Conservation (phyloP, 2,797 vertebrate species). For the Mycteria americana region DNA sequence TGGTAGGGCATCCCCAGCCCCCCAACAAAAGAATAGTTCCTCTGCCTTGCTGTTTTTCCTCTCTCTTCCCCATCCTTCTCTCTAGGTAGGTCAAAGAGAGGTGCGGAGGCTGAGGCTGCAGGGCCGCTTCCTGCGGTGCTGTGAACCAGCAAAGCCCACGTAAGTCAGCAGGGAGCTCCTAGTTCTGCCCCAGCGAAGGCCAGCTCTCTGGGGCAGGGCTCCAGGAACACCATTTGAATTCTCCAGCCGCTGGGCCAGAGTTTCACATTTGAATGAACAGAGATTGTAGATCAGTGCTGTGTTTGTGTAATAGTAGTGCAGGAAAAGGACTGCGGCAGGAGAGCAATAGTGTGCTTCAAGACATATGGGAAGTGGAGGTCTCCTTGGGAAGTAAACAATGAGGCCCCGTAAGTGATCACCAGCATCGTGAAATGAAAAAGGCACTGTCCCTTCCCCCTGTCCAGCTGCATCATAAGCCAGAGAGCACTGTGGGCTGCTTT, state of each 20-base stretch:
- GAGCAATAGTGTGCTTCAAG: background rate
- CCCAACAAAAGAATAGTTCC: background rate
- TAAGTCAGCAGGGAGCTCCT: background rate
- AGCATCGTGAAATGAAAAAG: background rate
- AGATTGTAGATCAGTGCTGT: background rate
- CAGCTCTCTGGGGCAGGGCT: background rate
- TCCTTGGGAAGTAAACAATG: background rate
- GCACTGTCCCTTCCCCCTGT: background rate
- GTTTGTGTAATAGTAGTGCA: background rate
- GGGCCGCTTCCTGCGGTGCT: background rate
- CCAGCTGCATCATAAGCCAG: background rate
- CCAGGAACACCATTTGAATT: background rate
- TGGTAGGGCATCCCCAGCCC: background rate
- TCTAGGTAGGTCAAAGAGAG: background rate
- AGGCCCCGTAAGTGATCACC: background rate
- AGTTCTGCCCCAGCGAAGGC: background rate
- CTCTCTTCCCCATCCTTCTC: background rate
- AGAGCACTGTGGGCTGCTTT: background rate
- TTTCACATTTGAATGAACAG: background rate
- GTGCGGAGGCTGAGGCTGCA: background rate
- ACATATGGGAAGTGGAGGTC: background rate
- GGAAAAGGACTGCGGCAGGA: background rate
- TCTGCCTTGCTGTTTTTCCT: background rate
- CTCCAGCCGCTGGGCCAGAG: background rate
- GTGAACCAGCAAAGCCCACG: rapidly evolving